Base-by-base conservation (phyloP, 2,888 invertebrate species). In the Drosophila neotestacea region DNA sequence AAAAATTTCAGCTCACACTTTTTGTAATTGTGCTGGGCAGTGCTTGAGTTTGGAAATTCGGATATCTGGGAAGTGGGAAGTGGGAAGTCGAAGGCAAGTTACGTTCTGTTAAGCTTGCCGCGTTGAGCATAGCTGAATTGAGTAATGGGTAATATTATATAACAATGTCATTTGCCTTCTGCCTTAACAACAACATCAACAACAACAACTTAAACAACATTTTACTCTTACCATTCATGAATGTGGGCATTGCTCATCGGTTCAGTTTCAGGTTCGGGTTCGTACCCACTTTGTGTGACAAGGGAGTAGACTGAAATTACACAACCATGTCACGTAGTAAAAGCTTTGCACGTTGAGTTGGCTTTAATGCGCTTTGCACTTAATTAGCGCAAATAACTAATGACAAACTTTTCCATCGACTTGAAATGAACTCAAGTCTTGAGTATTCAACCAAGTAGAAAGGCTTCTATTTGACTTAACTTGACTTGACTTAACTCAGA, bases 321-420 rank as follows among this genome's bases (percentile, higher is more conserved):
- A 60, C 46, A 84, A 73, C 22, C 82, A 64, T 13, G 48, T 48
- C 87, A 84, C 83, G 83, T 87, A 79, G 50, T 44, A 34, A 32
- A 38, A 16, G 58, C 58, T 46, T 58, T 38, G 58, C 46, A 47
- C 38, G 39, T 67, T 48, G 64, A 47, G 52, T 64, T 59, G 59
- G 58, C 70, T 80, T 80, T 77, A 59, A 79, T 70, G 66, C 55
- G 87, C 70, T 79, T 85, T 79, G 65, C 88, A 82, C 85, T 81
- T 87, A 87, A 84, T 84, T 87, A 84, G 74, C 70, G 68, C 79
- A 71, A 79, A 74, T 81, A 85, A 85, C 74, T 81, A 87, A 85
- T 85, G 88, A 75, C 77, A 65, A 75, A 61, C 76, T 85, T 87
- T 74, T 65, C 63, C 74, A 72, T 79, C 48, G 61, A 54, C 54